Base-by-base conservation (phyloP, 2,797 vertebrate species). In the Acestrorhynchus altus region DNA sequence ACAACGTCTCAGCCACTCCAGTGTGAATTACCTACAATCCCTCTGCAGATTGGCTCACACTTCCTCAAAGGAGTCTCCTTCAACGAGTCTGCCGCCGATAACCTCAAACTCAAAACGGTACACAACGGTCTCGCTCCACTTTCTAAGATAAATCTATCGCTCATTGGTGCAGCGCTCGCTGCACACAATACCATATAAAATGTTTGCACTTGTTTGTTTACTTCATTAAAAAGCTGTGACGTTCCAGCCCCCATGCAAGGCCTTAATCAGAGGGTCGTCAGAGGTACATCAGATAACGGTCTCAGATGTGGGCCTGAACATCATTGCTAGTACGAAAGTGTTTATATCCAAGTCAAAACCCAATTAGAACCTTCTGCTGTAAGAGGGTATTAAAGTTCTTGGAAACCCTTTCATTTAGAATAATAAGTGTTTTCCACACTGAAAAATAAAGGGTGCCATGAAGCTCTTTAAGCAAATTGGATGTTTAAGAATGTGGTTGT, bases 91-190 rank as follows among this genome's bases (percentile, higher is more conserved):
- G 94, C 96, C 0, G 93, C 96, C 1, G 98, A 99, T 84, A 99
- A 99, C 91, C 95, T 99, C 85, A 99, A 99, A 88, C 92, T 98
- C 72, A 99, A 99, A 93, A 98, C 93, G 94, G 98, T 99, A 96
- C 5, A 8, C 26, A 20, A 28, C 4, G 24, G 8, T 4, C 9
- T 42, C 40, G 9, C 40, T 2, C 24, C 54, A 26, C 22, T 57
- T 18, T 57, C 4, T 57, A 10, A 12, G 0, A 56, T 4, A 39
- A 8, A n/a, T n/a, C n/a, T n/a, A n/a, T n/a, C n/a, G n/a, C n/a
- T n/a, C n/a, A n/a, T n/a, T n/a, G n/a, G n/a, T n/a, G n/a, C n/a
- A n/a, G n/a, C n/a, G n/a, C n/a, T n/a, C n/a, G n/a, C n/a, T n/a
- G n/a, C n/a, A n/a, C n/a, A n/a, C n/a, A n/a, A n/a, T n/a, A n/a